Evolutionary conservation across 2,113 vertebrate species (phyloP).

Genomic region (Myanophis thanlyinensis): DNA sequence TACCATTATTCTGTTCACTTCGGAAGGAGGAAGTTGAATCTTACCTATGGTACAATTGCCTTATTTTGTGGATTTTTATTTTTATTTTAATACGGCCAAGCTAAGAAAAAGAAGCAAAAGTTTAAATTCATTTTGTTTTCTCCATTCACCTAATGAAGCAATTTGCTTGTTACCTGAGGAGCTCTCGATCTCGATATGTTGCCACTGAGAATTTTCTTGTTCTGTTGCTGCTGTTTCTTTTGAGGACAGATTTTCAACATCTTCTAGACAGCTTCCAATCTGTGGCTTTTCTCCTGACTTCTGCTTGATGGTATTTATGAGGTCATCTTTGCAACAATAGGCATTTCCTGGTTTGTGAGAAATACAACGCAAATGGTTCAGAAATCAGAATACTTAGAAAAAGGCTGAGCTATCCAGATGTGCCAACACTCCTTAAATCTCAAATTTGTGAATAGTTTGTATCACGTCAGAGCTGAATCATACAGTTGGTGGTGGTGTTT

Average conservation of each 20-base stretch:
- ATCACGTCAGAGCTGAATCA: neutral
- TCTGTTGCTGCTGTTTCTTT: neutral
- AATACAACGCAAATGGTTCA: neutral
- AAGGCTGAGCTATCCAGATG: neutral
- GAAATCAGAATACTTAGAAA: neutral
- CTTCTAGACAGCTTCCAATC: neutral
- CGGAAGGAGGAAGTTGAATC: neutral
- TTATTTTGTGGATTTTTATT: neutral
- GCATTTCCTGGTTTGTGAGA: neutral
- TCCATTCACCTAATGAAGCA: neutral
- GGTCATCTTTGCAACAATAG: conserved; percentile 27
- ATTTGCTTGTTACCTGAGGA: neutral
- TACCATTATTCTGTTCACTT: neutral
- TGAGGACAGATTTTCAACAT: neutral
- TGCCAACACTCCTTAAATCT: neutral
- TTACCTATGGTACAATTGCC: conserved; percentile 8
- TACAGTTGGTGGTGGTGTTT: neutral
- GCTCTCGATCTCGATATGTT: neutral
- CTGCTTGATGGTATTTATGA: neutral
- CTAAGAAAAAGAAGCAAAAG: neutral
- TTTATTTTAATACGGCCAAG: fast-evolving
- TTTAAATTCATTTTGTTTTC: neutral
- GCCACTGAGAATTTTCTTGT: neutral
- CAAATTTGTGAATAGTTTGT: neutral
- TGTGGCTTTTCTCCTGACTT: fast-evolving